Percentiles rank a stretch among this genome's conserved stretches.
Conservation (phyloP, 2,888 invertebrate genomes). For the Hetaerina titia region DNA sequence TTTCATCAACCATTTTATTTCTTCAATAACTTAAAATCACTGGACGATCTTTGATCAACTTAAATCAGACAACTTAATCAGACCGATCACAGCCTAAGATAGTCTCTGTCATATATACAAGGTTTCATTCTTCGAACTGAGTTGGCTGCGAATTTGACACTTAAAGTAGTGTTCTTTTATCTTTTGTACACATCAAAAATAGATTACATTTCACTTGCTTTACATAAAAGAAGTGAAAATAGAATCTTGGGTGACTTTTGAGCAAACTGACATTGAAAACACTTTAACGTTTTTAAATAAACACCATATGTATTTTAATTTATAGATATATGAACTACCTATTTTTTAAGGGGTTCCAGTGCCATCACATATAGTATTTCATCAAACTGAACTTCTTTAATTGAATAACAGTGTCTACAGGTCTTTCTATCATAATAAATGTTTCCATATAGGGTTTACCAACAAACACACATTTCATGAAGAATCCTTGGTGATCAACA, state of each 20-base stretch:
- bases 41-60: conserved; percentile 72
- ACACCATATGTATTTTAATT: conserved; percentile 68
- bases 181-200: conserved; percentile 72
- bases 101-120: conserved; percentile 72
- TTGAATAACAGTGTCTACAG: conserved; percentile 70
- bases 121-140: conserved; percentile 60
- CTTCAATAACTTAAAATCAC: conserved; percentile 73
- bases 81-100: conserved; percentile 73
- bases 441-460: conserved; percentile 33
- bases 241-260: conserved; percentile 72
- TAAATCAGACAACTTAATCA: conserved; percentile 72
- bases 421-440: conserved; percentile 68
- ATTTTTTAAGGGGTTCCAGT: conserved; percentile 56
- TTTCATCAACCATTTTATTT: conserved; percentile 72
- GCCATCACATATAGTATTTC: conserved; percentile 68
- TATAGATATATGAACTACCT: conserved; percentile 64
- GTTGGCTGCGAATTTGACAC: conserved; percentile 69
- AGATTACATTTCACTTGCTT: conserved; percentile 71
- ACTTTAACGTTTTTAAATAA: conserved; percentile 69
- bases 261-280: conserved; percentile 72
- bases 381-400: conserved; percentile 68
- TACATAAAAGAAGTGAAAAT: conserved; percentile 71
- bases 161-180: conserved; percentile 68
- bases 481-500: conserved; percentile 36
- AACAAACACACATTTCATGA: conserved; percentile 56